Evolutionary conservation across 2,888 invertebrate species (phyloP), one percentile per base, ranked within the genome.

Genomic region (Orchesellides sinensis): DNA sequence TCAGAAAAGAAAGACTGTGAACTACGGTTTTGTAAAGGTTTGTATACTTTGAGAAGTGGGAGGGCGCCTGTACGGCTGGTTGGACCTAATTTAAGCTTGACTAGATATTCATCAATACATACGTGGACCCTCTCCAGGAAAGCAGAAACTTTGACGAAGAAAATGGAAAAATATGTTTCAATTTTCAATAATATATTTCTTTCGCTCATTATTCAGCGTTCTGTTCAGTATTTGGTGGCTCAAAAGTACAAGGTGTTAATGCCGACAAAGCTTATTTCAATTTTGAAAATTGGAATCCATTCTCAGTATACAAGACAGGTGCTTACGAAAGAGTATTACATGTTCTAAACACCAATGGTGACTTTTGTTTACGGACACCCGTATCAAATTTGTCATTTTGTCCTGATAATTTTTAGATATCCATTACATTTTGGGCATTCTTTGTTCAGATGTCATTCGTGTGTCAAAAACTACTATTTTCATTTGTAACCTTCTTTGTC

Each of bases 1-100:
- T 19, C 68, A 63, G 68, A 40, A 54, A 52, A 23, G 35, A 47
- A 73, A 19, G 70, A 29, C 40, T 47, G 45, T 66, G 32, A 66
- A 75, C 56, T 66, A 72, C n/a, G n/a, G n/a, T 72, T 72, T 59
- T 32, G 54, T 27, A 61, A 61, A n/a, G n/a, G n/a, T n/a, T n/a
- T n/a, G n/a, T 70, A 56, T 69, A 40, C 56, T 17, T 25, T 52
- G 35, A 25, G 10, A 19, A 75, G 23, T 77, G 59, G 77, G 77
- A 45, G 77, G 75, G 68, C 68, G 77, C 40, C 74, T 23, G 14
- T n/a, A 12, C 52, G 75, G 75, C 75, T 75, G 21, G 54, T 75
- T 65, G 23, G 70, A 21, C 4, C 21, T 40, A 27, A 25, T n/a
- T 59, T 23, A 29, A n/a, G 32, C 40, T 40, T 40, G 10, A 8